Percentiles rank a stretch among this genome's conserved stretches.
Conservation (phyloP, 2,888 invertebrate genomes). For the Gymnosoma rotundatum region DNA sequence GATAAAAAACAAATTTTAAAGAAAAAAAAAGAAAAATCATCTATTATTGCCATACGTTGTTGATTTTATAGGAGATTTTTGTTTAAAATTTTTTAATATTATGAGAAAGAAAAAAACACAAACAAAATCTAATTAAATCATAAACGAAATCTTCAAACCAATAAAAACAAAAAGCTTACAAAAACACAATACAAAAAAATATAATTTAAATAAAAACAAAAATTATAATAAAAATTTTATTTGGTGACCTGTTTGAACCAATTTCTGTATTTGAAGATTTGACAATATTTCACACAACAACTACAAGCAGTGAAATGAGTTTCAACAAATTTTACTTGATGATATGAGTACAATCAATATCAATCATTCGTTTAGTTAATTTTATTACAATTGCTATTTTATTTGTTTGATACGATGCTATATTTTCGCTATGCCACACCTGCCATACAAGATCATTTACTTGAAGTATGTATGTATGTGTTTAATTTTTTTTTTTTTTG, state of each 20-base stretch:
- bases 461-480: constrained; percentile 4
- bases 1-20: constrained; percentile 73
- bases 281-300: constrained; percentile 62
- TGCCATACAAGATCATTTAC: constrained; percentile 64
- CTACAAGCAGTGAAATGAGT: constrained; percentile 65
- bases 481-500: constrained; percentile 4
- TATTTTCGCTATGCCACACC: constrained; percentile 65
- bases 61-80: constrained; percentile 63
- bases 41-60: constrained; percentile 73
- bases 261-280: constrained; percentile 55
- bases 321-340: constrained; percentile 44
- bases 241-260: constrained; percentile 59
- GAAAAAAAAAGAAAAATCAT: constrained; percentile 72
- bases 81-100: constrained; percentile 43
- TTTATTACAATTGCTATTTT: constrained; percentile 35
- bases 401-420: constrained; percentile 13
- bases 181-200: constrained; percentile 28
- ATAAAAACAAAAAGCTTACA: constrained; percentile 27
- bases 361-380: constrained; percentile 43
- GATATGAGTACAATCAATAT: constrained; percentile 54
- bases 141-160: constrained; percentile 18
- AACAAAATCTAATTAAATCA: constrained; percentile 19
- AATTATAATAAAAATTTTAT: constrained; percentile 18
- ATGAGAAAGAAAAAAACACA: constrained; percentile 5
- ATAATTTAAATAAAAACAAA: background rate